A percentile compares a stretch with the other conserved stretches of the same genome.
These are phyloP conservation scores for Drosophila heteroneura DNA, from an alignment of 2,888 invertebrate genomes.

Conservation along the genomic window DNA sequence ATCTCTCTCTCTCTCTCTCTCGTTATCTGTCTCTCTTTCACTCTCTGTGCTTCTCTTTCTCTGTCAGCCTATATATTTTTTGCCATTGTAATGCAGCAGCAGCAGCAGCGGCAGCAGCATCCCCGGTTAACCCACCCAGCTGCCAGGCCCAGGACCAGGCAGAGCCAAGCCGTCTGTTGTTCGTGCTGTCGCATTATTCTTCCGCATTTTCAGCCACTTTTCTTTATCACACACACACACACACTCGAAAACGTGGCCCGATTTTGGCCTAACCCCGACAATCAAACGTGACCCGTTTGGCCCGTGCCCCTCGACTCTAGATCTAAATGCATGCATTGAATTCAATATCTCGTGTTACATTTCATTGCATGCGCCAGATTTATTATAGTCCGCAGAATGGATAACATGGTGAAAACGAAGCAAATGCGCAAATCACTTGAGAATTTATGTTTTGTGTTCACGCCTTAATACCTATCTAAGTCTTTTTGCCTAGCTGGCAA, in stretches of 20 bases:
- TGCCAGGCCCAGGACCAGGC: background rate
- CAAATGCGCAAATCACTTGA: constrained; percentile 29
- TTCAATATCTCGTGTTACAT: constrained; percentile 82
- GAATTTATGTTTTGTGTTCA: constrained; percentile 51
- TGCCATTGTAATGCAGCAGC: constrained; percentile 65
- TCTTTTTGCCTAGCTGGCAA: constrained; percentile 29
- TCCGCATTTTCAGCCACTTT: constrained; percentile 81
- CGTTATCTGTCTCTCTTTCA: background rate
- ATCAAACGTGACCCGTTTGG: constrained; percentile 7
- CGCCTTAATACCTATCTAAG: constrained; percentile 47
- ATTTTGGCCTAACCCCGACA: constrained; percentile 58
- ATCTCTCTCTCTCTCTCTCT: background rate
- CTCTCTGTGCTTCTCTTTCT: constrained; percentile 14
- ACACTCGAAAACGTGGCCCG: constrained; percentile 48
- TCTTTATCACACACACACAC: constrained; percentile 68
- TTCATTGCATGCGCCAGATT: constrained; percentile 79
- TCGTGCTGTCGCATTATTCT: constrained; percentile 82
- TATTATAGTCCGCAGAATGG: constrained; percentile 55
- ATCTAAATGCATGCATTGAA: constrained; percentile 49
- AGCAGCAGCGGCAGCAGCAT: constrained; percentile 30
- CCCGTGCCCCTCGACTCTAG: constrained; percentile 18
- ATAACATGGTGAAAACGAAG: constrained; percentile 38
- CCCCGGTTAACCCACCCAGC: constrained; percentile 19
- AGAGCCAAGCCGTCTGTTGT: constrained; percentile 53
- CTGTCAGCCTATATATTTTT: constrained; percentile 65